Evolutionary conservation across 2,888 invertebrate species (phyloP), one percentile per base, ranked within the genome.

Genomic region (Calliopum simillimum): DNA sequence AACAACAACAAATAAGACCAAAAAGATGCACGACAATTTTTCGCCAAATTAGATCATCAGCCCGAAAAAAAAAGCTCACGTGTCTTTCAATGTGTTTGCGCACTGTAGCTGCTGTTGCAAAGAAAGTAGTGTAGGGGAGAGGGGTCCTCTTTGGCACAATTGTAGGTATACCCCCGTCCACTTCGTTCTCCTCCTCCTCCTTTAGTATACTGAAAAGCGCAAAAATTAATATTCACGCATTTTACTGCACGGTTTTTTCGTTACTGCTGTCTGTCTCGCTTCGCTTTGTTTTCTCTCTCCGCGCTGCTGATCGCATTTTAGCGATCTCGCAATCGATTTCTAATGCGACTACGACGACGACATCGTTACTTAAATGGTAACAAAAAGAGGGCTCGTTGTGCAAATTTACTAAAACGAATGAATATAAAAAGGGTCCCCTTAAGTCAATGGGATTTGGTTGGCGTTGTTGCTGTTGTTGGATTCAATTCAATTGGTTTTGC

Each of bases 1-100:
- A 55, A 43, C 11, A 43, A 61, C 44, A 74, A 73, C 66, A 63
- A 65, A 33, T 33, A 33, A 33, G 33, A 33, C 58, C 43, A 51
- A 59, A 71, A 71, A 75, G 73, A 74, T 75, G 76, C 76, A 83
- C 83, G 82, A 83, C 82, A 82, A 82, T 81, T 83, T 81, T 82
- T 82, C 33, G 82, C 82, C 81, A 82, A 83, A 83, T 83, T 83
- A 83, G 83, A 83, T 83, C 83, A 83, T 82, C 83, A 82, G 79
- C 75, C 73, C 68, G 69, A 74, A 74, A 73, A 77, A 75, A 71
- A 55, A 25, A 56, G 55, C 70, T 70, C 74, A 74, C 74, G 71
- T 71, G 69, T 68, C 67, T 14, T 13, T 21, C 44, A 4, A 12
- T 59, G 61, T 61, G 61, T 61, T 53, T 16, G 33, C 21, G 41